phyloP scores from a whole-genome alignment of 2,113 vertebrate genomes.

The Azemiops feae region DNA sequence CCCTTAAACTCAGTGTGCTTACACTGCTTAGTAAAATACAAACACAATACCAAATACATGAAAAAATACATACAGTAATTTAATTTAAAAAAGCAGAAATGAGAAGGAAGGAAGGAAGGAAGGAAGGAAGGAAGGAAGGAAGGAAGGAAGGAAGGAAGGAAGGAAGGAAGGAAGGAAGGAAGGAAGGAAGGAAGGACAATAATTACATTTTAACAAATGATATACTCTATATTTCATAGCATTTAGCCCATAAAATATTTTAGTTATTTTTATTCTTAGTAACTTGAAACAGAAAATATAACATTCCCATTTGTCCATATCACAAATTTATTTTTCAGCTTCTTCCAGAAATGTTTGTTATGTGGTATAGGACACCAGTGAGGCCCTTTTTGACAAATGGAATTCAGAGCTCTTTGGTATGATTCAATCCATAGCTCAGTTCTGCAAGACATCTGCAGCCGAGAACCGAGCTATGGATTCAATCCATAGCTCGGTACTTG shows the following conservation, averaged over 20 bases:
- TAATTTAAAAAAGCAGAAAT: not conserved
- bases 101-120: not conserved
- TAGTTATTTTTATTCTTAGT: not conserved
- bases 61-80: not conserved
- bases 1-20: not conserved
- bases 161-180: too few species aligned
- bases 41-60: not conserved
- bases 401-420: not conserved
- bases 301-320: not conserved
- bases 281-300: not conserved
- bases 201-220: not conserved
- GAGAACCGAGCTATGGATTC: too few species aligned
- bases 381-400: not conserved
- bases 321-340: not conserved
- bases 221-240: not conserved
- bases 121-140: too few species aligned
- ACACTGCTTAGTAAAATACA: not conserved
- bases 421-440: too few species aligned
- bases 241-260: not conserved
- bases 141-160: too few species aligned
- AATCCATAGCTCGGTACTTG: too few species aligned
- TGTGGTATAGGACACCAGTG: not conserved
- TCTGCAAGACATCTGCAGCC: too few species aligned
- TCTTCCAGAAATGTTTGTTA: not conserved
- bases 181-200: not conserved